Percentiles rank a stretch among this genome's conserved stretches.
phyloP scores from a whole-genome alignment of 2,888 invertebrate species.

The Drosophila merina region DNA sequence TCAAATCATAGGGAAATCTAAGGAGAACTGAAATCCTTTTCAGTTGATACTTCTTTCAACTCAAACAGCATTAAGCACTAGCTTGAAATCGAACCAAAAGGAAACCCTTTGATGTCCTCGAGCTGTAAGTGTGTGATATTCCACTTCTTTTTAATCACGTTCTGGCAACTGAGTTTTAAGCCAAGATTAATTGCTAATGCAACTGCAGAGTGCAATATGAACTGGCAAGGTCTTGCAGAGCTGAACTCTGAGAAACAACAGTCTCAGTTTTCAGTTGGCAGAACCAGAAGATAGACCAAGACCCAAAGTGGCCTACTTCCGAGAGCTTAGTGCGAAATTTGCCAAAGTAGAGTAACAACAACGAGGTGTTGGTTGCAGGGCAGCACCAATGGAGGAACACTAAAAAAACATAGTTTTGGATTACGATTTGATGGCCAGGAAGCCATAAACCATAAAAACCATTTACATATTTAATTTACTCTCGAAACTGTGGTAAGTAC shows the following conservation, averaged over 20 bases:
- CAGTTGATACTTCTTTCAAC: background rate
- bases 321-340: constrained; percentile 69
- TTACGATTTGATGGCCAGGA: too few relatives aligned
- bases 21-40: background rate
- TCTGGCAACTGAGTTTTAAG: constrained; percentile 3
- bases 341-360: constrained; percentile 54
- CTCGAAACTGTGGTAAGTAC: background rate
- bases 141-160: background rate
- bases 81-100: background rate
- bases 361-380: constrained; percentile 4
- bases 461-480: background rate
- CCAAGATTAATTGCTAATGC: constrained; percentile 25
- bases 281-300: constrained; percentile 6
- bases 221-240: constrained; percentile 2
- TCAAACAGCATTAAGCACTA: background rate
- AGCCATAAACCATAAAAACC: too few relatives aligned
- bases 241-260: constrained; percentile 38
- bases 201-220: constrained; percentile 14
- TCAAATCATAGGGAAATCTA: background rate
- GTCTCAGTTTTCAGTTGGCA: constrained; percentile 52
- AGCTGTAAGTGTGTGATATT: background rate
- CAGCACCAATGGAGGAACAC: constrained; percentile 5
- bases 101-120: constrained; percentile 3
- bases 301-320: constrained; percentile 41
- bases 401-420: background rate